Evolutionary conservation across 1,140 invertebrate genomes (phyloP).

Genomic region (Tetramorium simillimum): DNA sequence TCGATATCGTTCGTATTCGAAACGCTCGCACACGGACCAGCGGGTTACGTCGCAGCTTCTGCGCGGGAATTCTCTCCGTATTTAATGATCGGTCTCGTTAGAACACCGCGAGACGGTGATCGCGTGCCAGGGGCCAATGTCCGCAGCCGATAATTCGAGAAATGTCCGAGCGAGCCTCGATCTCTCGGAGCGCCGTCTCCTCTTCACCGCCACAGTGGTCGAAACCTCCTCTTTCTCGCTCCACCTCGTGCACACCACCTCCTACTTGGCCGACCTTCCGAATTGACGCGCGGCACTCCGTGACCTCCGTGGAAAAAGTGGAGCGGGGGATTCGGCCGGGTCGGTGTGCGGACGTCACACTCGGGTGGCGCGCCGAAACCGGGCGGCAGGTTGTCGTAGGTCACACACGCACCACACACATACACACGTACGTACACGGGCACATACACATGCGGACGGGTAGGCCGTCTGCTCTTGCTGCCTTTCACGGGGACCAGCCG

Average conservation of each 20-base stretch:
- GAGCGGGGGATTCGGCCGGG: constrained; percentile 54
- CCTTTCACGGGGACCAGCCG: constrained; percentile 26
- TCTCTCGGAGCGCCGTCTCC: constrained; percentile 6
- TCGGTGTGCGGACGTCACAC: constrained; percentile 43
- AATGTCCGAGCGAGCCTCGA: constrained; percentile 36
- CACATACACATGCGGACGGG: neutral
- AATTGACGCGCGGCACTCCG: constrained; percentile 33
- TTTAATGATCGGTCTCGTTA: constrained; percentile 45
- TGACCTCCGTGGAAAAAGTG: constrained; percentile 56
- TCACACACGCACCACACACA: constrained; percentile 32
- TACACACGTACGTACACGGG: neutral
- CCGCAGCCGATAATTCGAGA: constrained; percentile 58
- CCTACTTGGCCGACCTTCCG: constrained; percentile 41
- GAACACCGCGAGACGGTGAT: neutral
- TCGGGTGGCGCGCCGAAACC: constrained; percentile 41
- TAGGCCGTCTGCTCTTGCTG: neutral
- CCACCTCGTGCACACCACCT: constrained; percentile 10
- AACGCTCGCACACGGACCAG: neutral
- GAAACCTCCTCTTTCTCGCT: neutral
- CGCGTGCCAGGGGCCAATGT: constrained; percentile 44
- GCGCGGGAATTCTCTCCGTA: neutral
- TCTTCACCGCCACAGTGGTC: neutral
- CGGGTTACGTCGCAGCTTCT: neutral
- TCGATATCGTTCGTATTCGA: too few species aligned
- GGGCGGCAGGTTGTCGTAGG: constrained; percentile 68